Conservation (phyloP, 2,888 invertebrate species). For the Notocelia uddmanniana region DNA sequence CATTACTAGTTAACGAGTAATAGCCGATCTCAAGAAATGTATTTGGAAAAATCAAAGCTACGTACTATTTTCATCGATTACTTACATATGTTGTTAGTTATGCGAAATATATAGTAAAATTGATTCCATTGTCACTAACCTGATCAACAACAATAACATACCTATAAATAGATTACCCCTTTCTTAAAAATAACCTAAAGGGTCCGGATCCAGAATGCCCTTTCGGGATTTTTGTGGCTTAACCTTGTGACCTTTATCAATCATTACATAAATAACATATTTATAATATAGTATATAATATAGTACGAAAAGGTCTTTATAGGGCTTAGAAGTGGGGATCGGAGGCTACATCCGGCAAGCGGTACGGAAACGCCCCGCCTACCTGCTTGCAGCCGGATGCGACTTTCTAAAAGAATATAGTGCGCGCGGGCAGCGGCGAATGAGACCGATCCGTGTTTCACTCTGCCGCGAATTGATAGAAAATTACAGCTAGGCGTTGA, state of each 20-base stretch:
- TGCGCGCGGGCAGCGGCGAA: constrained; percentile 59
- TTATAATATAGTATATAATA: too few species aligned
- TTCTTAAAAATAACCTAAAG: neutral
- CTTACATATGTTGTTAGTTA: too few species aligned
- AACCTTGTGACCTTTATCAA: constrained; percentile 8
- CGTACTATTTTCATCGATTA: too few species aligned
- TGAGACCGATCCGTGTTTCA: constrained; percentile 48
- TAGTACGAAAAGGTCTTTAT: constrained; percentile 52
- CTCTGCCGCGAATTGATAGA: constrained; percentile 44
- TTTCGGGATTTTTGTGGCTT: constrained; percentile 3
- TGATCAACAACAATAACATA: neutral
- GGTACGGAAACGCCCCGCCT: constrained; percentile 75
- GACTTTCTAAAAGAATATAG: constrained; percentile 83
- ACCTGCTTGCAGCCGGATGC: constrained; percentile 75
- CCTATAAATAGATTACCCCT: neutral
- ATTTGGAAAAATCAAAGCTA: too few species aligned
- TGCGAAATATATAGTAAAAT: too few species aligned
- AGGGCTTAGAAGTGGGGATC: constrained; percentile 57
- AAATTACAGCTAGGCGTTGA: constrained; percentile 41
- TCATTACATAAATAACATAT: too few species aligned
- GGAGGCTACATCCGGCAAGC: constrained; percentile 72
- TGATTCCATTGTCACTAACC: neutral
- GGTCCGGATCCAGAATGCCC: neutral
- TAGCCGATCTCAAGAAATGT: too few species aligned
- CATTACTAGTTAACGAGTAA: too few species aligned